Evolutionary conservation across 1,140 invertebrate genomes (phyloP).

Genomic region (Bombus affinis): DNA sequence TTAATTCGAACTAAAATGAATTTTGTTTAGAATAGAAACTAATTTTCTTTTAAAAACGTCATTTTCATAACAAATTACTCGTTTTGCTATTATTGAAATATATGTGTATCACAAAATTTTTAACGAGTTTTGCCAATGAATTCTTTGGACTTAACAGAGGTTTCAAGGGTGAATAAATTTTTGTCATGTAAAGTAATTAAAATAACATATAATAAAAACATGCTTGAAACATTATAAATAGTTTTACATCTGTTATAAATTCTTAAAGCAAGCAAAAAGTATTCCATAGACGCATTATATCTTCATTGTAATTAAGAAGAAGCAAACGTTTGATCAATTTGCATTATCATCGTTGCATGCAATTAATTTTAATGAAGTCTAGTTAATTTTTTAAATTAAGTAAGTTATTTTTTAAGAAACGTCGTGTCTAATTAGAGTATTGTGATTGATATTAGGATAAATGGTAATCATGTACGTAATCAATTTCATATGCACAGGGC

Average conservation of each 20-base stretch:
- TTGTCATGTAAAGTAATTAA: neutral
- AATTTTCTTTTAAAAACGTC: neutral
- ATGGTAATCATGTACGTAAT: conserved; percentile 11
- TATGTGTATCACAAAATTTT: neutral
- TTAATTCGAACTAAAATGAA: neutral
- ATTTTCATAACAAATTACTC: neutral
- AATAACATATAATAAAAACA: neutral
- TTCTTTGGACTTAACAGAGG: neutral
- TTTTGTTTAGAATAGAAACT: neutral
- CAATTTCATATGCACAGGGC: neutral
- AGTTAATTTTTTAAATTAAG: neutral
- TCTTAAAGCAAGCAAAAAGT: neutral
- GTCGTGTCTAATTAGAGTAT: neutral
- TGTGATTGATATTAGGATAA: neutral
- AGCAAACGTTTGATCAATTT: conserved; percentile 11
- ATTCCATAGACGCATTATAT: neutral
- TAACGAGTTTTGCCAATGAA: neutral
- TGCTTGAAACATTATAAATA: neutral
- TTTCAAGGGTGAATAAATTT: neutral
- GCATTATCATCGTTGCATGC: neutral
- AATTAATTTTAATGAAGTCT: neutral
- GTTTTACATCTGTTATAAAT: neutral
- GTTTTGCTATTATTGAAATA: neutral
- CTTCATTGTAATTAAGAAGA: neutral
- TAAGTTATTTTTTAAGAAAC: neutral